Evolutionary conservation across 2,113 vertebrate species (phyloP).

Genomic region (Morone chrysops): DNA sequence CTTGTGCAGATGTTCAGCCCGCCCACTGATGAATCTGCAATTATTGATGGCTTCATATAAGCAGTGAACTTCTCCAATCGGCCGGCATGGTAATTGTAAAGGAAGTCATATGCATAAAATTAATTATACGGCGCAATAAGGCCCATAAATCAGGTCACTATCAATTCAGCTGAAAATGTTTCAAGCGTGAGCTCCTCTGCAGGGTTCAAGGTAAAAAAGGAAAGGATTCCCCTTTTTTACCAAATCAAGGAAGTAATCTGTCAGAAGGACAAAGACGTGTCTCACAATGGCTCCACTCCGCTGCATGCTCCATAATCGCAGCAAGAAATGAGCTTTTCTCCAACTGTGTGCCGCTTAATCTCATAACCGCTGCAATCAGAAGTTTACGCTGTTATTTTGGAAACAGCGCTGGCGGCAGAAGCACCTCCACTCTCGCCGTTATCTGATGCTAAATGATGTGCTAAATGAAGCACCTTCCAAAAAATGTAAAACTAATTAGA

Average conservation of each 20-base stretch:
- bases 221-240: slow-evolving; percentile 63
- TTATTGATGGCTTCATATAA: slow-evolving; percentile 88
- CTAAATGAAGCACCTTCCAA: neutral
- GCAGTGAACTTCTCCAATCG: slow-evolving; percentile 87
- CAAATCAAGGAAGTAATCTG: slow-evolving; percentile 77
- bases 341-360: slow-evolving; percentile 34
- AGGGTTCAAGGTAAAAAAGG: slow-evolving; percentile 83
- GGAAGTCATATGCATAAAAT: slow-evolving; percentile 98
- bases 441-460: slow-evolving; percentile 3
- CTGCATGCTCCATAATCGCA: neutral
- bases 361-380: slow-evolving; percentile 8
- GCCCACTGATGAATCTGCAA: slow-evolving; percentile 79
- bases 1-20: slow-evolving; percentile 66
- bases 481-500: neutral
- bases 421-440: neutral
- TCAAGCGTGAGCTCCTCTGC: slow-evolving; percentile 77
- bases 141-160: slow-evolving; percentile 94
- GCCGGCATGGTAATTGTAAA: slow-evolving; percentile 89
- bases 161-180: slow-evolving; percentile 87
- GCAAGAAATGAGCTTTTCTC: slow-evolving; percentile 45
- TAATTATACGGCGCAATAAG: slow-evolving; percentile 90
- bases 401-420: neutral
- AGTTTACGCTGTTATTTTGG: slow-evolving; percentile 1
- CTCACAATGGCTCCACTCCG: slow-evolving; percentile 9
- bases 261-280: slow-evolving; percentile 62